Conservation (phyloP, 2,797 vertebrate genomes). For the Enteromius afrohamiltoni region DNA sequence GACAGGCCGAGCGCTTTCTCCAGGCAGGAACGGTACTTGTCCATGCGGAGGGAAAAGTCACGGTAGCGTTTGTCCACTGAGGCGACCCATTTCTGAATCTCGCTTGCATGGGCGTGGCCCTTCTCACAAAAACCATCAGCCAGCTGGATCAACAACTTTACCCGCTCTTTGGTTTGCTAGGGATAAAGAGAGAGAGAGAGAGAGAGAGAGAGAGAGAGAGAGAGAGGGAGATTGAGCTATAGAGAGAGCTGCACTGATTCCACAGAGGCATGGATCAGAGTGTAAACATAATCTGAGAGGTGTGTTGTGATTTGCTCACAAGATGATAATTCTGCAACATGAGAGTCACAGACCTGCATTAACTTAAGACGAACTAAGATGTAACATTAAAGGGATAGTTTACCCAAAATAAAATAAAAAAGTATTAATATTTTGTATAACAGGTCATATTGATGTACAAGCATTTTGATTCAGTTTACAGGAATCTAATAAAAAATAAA, state of each 20-base stretch:
- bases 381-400: neutral
- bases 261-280: neutral
- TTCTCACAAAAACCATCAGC: slow-evolving; percentile 99
- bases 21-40: slow-evolving; percentile 96
- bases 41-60: slow-evolving; percentile 98
- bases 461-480: neutral
- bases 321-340: neutral
- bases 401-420: neutral
- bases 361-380: neutral
- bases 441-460: neutral
- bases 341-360: neutral
- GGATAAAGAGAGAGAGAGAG: slow-evolving; percentile 12
- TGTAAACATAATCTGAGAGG: slow-evolving; percentile 12
- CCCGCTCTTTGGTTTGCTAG: slow-evolving; percentile 99
- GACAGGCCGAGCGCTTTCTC: slow-evolving; percentile 97
- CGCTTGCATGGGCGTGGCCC: slow-evolving; percentile 93
- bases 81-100: slow-evolving; percentile 99
- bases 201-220: slow-evolving; percentile 3
- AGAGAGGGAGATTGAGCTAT: slow-evolving; percentile 7
- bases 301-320: neutral
- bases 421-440: too few relatives aligned
- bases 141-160: slow-evolving; percentile 98
- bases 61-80: slow-evolving; percentile 97
- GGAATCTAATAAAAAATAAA: neutral
- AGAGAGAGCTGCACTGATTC: slow-evolving; percentile 41